phyloP scores from a whole-genome alignment of 2,797 vertebrate species.

The Syndactyla subalaris region DNA sequence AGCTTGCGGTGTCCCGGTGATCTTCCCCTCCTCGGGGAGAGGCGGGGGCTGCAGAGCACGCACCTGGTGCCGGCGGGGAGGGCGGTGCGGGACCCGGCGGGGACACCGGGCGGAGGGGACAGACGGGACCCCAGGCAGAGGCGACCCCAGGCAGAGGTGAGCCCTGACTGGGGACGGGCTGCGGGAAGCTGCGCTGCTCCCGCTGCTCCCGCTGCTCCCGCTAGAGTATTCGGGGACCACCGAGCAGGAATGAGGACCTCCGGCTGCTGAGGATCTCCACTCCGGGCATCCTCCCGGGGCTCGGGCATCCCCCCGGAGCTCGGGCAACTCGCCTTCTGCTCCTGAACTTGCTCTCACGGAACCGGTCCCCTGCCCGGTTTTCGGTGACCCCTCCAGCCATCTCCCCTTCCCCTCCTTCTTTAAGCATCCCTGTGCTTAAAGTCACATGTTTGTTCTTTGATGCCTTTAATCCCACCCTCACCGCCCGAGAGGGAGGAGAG shows the following conservation, averaged over 20 bases:
- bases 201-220: background rate
- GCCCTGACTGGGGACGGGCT: too few relatives aligned
- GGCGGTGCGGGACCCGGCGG: background rate
- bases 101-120: background rate
- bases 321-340: background rate
- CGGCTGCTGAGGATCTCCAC: background rate
- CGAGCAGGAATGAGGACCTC: background rate
- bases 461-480: slow-evolving; percentile 39
- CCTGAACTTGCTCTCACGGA: too few relatives aligned
- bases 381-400: background rate
- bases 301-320: too few relatives aligned
- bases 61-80: background rate
- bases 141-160: background rate
- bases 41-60: background rate
- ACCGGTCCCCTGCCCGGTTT: fast-evolving
- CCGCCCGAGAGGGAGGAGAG: background rate
- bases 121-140: too few relatives aligned
- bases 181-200: too few relatives aligned
- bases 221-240: background rate
- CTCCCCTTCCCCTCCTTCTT: background rate
- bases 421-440: background rate
- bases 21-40: background rate
- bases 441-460: slow-evolving; percentile 19
- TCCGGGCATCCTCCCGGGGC: too few relatives aligned
- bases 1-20: background rate